Evolutionary conservation across 2,113 vertebrate genomes (phyloP), one percentile per base, ranked within the genome.

Genomic region (Corvus cornix): DNA sequence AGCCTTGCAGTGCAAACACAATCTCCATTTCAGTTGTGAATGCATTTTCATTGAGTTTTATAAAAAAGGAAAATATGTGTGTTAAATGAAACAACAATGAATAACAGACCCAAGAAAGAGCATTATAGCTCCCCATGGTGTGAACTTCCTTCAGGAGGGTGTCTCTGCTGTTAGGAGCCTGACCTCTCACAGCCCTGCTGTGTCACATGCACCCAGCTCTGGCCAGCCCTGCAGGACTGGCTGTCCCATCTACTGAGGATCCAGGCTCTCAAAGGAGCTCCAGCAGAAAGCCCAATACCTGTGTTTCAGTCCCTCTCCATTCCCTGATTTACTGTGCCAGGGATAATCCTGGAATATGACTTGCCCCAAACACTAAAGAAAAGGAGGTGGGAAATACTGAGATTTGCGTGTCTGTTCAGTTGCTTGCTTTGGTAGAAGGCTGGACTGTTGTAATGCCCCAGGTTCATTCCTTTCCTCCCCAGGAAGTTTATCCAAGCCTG

Each of bases 401-500:
- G 24, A 41, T 62, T 55, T 70, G 35, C 51, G 51, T 72, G 3
- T n/a, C 62, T 66, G 18, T 16, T 59, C 26, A 26, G 15, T 28
- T 87, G 22, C 39, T 60, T 69, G 17, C 37, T 80, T 75, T 73
- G 27, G 44, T 26, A 89, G 70, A 86, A 64, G 49, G 51, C 62
- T 53, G 46, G 46, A 35, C 49, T 77, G 12, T 16, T 56, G 37
- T 72, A 84, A 90, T 81, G 44, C 52, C 21, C 41, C 26, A 76
- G 49, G 22, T 87, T 79, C 89, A 52, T 94, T 59, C 27, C 89
- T 72, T 97, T 88, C 73, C 44, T 63, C 80, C 78, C 41, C 92
- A 99, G 99, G 97, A 98, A 98, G 56, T 99, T 99, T 89, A 98
- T 99, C 33, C 98, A 99, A 94, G 99, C 98, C 12, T 99, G 99